These are phyloP conservation scores for Drosophila takahashii DNA, from an alignment of 1,140 invertebrate genomes.

Conservation along the genomic window DNA sequence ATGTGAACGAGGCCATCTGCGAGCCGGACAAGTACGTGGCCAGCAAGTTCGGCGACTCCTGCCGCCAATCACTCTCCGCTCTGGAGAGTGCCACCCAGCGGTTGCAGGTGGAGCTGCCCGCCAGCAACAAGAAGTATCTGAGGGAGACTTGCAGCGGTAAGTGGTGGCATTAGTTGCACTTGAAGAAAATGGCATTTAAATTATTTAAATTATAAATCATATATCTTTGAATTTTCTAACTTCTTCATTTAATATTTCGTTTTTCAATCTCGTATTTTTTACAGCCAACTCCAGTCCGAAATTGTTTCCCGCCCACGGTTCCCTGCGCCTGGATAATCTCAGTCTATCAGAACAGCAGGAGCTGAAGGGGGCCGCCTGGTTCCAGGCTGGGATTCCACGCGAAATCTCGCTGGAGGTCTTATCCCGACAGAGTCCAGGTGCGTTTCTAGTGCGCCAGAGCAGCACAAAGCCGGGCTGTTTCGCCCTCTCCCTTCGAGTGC, in stretches of 20 bases:
- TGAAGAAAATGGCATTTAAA: no score
- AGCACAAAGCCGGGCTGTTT: conserved; percentile 97
- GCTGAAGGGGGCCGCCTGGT: conserved; percentile 95
- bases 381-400: conserved; percentile 97
- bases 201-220: no score
- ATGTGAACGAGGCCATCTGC: conserved; percentile 90
- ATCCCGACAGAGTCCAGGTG: conserved; percentile 95
- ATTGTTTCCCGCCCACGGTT: conserved; percentile 87
- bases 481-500: conserved; percentile 97
- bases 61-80: conserved; percentile 82
- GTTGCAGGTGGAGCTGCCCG: conserved; percentile 64
- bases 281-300: conserved; percentile 84
- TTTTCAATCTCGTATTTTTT: neutral
- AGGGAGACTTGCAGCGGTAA: conserved; percentile 83
- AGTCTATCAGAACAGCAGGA: conserved; percentile 92
- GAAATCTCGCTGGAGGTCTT: conserved; percentile 97
- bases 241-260: neutral
- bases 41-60: conserved; percentile 84
- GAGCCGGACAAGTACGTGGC: conserved; percentile 86
- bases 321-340: conserved; percentile 89
- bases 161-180: no score
- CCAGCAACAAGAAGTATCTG: conserved; percentile 75
- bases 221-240: no score
- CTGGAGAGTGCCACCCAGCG: conserved; percentile 73
- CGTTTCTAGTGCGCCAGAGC: conserved; percentile 97